A percentile compares a stretch with the other conserved stretches of the same genome.
These are phyloP conservation scores for Drosophila siamana DNA, from an alignment of 2,888 invertebrate species.

Conservation along the genomic window DNA sequence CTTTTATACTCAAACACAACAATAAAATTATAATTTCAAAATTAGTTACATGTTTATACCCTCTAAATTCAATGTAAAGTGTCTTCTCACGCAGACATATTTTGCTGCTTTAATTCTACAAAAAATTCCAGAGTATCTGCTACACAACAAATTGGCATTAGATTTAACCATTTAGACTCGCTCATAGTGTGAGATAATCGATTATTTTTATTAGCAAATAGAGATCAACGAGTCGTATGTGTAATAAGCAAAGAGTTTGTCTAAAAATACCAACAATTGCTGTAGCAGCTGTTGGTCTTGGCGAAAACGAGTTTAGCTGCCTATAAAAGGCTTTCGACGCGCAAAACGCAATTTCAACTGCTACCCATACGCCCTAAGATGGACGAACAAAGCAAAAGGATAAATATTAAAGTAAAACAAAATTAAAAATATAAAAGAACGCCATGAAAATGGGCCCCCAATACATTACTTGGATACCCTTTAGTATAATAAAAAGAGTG, in stretches of 20 bases:
- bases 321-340: constrained; percentile 46
- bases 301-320: constrained; percentile 19
- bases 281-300: neutral
- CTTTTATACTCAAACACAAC: neutral
- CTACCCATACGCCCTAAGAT: neutral
- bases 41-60: neutral
- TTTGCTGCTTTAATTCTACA: too few relatives aligned
- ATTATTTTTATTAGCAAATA: neutral
- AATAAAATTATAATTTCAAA: neutral
- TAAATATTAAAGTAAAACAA: constrained; percentile 15
- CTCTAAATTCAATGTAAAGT: neutral
- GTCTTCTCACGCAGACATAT: too few relatives aligned
- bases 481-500: neutral
- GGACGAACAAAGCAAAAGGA: constrained; percentile 9
- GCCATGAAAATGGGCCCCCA: neutral
- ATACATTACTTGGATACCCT: neutral
- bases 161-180: too few relatives aligned
- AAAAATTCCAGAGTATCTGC: too few relatives aligned
- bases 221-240: neutral
- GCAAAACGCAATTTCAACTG: constrained; percentile 56
- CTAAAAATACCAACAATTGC: neutral
- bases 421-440: constrained; percentile 2
- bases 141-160: too few relatives aligned
- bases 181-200: neutral
- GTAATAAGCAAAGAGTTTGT: neutral